Percentiles rank a stretch among this genome's conserved stretches.
Conservation (phyloP, 2,888 invertebrate genomes). For the Athalia circularis region DNA sequence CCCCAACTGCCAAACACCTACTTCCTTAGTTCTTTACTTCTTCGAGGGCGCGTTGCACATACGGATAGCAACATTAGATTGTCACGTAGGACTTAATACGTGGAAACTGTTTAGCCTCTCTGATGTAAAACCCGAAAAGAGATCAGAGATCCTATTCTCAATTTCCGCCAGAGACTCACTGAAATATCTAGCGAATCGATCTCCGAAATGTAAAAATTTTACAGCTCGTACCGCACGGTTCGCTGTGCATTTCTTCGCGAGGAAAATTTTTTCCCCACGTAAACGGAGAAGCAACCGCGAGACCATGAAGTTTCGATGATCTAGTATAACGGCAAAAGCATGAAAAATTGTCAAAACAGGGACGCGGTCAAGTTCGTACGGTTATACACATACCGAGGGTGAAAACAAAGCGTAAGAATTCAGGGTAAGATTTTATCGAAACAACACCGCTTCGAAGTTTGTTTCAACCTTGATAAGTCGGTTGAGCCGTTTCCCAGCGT, state of each 20-base stretch:
- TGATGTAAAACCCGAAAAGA: neutral
- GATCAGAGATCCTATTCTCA: no score
- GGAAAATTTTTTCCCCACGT: neutral
- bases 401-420: slow-evolving; percentile 29
- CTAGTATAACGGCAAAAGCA: neutral
- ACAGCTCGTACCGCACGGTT: no score
- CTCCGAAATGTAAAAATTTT: neutral
- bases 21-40: slow-evolving; percentile 48
- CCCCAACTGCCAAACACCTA: slow-evolving; percentile 48
- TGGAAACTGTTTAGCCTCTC: no score
- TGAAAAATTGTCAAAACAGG: neutral
- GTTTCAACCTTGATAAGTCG: slow-evolving; percentile 60
- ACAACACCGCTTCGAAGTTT: slow-evolving; percentile 53
- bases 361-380: slow-evolving; percentile 31
- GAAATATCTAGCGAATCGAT: neutral
- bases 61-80: slow-evolving; percentile 71
- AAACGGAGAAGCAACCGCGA: neutral
- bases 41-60: slow-evolving; percentile 66
- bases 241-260: neutral
- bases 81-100: slow-evolving; percentile 24
- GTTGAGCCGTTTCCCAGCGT: slow-evolving; percentile 52
- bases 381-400: neutral
- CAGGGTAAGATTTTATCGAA: slow-evolving; percentile 39
- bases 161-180: no score
- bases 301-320: neutral